Conservation (phyloP, 1,140 invertebrate species). For the Phortica variegata region DNA sequence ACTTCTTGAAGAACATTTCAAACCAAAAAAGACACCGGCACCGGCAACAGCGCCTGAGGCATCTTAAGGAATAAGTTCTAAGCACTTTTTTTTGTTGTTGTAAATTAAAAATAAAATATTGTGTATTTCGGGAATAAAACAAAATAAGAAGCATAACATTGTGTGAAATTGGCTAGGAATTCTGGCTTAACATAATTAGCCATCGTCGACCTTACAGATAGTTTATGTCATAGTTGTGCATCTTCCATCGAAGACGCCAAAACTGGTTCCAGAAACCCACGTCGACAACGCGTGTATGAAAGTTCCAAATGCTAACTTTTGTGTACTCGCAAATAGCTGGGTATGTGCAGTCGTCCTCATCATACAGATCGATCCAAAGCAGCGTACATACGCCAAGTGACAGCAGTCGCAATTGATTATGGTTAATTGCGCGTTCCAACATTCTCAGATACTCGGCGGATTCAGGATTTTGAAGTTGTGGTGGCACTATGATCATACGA, state of each 20-base stretch:
- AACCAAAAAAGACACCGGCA: constrained; percentile 48
- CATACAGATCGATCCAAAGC: constrained; percentile 73
- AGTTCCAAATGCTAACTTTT: constrained; percentile 63
- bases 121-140: constrained; percentile 53
- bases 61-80: constrained; percentile 5
- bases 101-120: constrained; percentile 6
- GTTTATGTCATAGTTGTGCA: constrained; percentile 79
- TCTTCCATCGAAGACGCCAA: constrained; percentile 70
- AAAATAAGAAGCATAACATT: constrained; percentile 27
- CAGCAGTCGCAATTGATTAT: constrained; percentile 65
- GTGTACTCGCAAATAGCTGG: constrained; percentile 73
- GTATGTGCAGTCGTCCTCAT: constrained; percentile 67
- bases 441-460: constrained; percentile 67
- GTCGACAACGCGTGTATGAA: constrained; percentile 71
- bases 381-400: constrained; percentile 73
- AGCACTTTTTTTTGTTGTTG: neutral
- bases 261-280: constrained; percentile 75
- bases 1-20: constrained; percentile 49
- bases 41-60: constrained; percentile 7
- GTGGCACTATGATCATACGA: constrained; percentile 67
- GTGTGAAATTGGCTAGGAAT: neutral
- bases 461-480: constrained; percentile 66
- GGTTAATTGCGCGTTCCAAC: constrained; percentile 66
- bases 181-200: neutral
- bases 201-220: constrained; percentile 36